Base-by-base conservation (phyloP, 2,888 invertebrate genomes). In the Flexamia atlantica region DNA sequence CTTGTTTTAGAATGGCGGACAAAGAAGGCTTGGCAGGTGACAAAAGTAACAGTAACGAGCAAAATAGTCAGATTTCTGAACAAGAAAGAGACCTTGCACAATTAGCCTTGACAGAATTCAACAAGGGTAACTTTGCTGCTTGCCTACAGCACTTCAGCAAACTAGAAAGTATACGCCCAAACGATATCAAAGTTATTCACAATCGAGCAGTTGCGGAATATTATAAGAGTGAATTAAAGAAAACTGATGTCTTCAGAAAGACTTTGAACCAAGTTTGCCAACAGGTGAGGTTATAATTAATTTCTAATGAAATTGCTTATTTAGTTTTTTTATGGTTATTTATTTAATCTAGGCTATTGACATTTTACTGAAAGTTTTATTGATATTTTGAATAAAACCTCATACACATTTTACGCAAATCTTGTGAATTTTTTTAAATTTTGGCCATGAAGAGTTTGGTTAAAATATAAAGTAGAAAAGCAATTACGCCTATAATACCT, bases 201-300 rank as follows among this genome's bases (percentile, higher is more conserved):
- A 98, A 98, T 89, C 95, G 95, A 90, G 94, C 95, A 32, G 94
- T 98, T 0, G 94, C 94, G 0, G 96, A 97, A 88, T 97, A 95
- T 90, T 96, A 95, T 89, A 93, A 93, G 85, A 93, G 92, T 83
- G 95, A 94, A 74, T 92, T 95, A 88, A 95, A 93, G 87, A 95
- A 95, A 88, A 93, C 95, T 17, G 95, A 95, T 82, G 92, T 93
- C 81, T 94, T 97, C 88, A 93, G 94, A 85, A 94, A 94, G 88
- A 92, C 92, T 81, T 90, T 97, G 28, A 92, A 92, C 42, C 91
- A 93, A 28, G 91, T 95, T 68, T 93, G 93, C 81, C 92, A 92
- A 1, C 84, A 91, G 89, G 91, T 91, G 87, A 86, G 76, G 40
- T 42, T 60, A 40, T n/a, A n/a, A n/a, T n/a, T n/a, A n/a, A n/a